A percentile compares a stretch with the other conserved stretches of the same genome.
Conservation (phyloP, 1,140 invertebrate genomes). For the Chrysomallon squamiferum region DNA sequence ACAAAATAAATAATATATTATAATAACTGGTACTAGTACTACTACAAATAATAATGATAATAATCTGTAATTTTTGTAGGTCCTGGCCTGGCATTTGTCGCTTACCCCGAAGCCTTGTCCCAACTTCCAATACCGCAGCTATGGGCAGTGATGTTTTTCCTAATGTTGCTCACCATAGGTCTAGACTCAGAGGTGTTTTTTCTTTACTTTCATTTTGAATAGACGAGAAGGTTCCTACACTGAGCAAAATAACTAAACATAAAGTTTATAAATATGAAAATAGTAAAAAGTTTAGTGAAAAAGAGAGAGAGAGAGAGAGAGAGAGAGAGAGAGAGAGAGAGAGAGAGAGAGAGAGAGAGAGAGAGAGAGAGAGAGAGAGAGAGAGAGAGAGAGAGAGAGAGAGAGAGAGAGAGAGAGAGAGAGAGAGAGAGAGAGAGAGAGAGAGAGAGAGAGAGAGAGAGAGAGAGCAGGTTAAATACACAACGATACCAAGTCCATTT, state of each 20-base stretch:
- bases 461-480: no score
- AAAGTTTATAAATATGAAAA: not conserved
- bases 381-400: no score
- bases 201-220: not conserved
- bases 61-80: constrained; percentile 66
- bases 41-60: no score
- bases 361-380: not conserved
- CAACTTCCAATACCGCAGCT: constrained; percentile 90
- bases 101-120: constrained; percentile 93
- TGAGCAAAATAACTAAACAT: not conserved
- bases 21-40: no score
- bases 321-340: not conserved
- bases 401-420: no score
- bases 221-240: not conserved
- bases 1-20: no score
- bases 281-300: not conserved
- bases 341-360: not conserved
- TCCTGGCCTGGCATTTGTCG: constrained; percentile 92
- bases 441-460: no score
- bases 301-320: not conserved
- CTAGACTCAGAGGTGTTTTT: constrained; percentile 79
- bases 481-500: no score
- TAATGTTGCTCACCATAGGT: constrained; percentile 92
- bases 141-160: constrained; percentile 96
- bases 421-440: no score